Base-by-base conservation (phyloP, 2,797 vertebrate genomes). In the Cyprinella venusta region DNA sequence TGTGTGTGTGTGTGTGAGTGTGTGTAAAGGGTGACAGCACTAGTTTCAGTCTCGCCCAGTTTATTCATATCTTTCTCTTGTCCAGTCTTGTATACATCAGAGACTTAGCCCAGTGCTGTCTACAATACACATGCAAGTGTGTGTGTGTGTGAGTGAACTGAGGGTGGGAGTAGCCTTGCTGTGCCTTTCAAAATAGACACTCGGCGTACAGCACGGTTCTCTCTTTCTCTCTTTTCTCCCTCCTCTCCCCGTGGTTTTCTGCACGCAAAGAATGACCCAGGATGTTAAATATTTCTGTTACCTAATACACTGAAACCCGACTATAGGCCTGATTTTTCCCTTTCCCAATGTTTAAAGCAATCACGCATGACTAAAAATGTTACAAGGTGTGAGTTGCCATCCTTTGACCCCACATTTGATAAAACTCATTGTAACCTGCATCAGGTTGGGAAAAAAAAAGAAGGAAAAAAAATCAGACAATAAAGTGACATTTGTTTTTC, bases 141-240 rank as follows among this genome's bases (percentile, higher is more conserved):
- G 71, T 52, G 74, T 86, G 88, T 84, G 42, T 82, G 85, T 86
- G 89, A 84, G 86, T 87, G 90, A 89, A 87, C 86, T 79, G 88
- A 78, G 88, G 89, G 91, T 92, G 89, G 92, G 93, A 94, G 93
- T 91, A 91, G 92, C 91, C 88, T 90, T 90, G 93, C 92, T 93
- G 95, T 94, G 92, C 92, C 85, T 94, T 94, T 90, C 93, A 91
- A 89, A 88, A 89, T 88, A 83, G 87, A 90, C 85, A 89, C 81
- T 90, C 88, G 45, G 84, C 33, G 84, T 85, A 87, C 87, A 87
- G 85, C 86, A 86, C 30, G 77, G 79, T 83, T 86, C 79, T 84
- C 77, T 85, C 81, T 85, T 78, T 86, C 65, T 84, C 26, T 84
- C 69, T 50, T 36, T 71, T 82, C 54, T 80, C 80, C 38, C 24